phyloP scores from a whole-genome alignment of 92 coral and sea anemone species.

The Parazoanthus darwini region DNA sequence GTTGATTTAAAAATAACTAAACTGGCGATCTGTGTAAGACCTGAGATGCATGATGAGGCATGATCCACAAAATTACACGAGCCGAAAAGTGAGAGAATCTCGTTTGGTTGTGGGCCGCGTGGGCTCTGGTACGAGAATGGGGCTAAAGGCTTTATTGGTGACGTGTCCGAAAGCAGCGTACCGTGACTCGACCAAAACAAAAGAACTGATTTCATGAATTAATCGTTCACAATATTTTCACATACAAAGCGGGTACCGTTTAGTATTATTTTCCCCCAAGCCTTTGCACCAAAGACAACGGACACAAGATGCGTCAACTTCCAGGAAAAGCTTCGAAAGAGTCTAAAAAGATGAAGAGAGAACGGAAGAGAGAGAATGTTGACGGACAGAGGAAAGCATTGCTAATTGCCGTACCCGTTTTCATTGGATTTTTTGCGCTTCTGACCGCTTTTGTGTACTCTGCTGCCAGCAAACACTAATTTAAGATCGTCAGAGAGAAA shows the following conservation, averaged over 20 bases:
- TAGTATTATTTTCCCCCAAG: background rate
- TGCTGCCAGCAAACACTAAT: slow-evolving; percentile 56
- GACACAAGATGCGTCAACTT: slow-evolving; percentile 72
- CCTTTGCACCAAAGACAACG: background rate
- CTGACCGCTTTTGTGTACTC: slow-evolving; percentile 69
- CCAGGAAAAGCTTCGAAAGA: slow-evolving; percentile 87
- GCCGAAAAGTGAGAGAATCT: too few relatives aligned
- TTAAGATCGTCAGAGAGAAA: background rate
- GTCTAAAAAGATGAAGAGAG: slow-evolving; percentile 75
- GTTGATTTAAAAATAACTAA: too few relatives aligned
- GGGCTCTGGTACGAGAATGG: background rate
- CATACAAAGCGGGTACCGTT: background rate
- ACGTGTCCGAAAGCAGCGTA: slow-evolving; percentile 5
- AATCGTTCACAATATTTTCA: background rate
- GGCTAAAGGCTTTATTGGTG: background rate
- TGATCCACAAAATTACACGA: too few relatives aligned
- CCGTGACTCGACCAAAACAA: slow-evolving; percentile 6
- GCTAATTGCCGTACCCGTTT: slow-evolving; percentile 74
- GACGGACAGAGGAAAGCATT: slow-evolving; percentile 68
- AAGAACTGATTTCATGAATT: slow-evolving; percentile 11
- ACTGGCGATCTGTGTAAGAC: background rate
- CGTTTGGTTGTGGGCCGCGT: too few relatives aligned
- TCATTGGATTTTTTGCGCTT: slow-evolving; percentile 69
- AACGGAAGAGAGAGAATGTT: slow-evolving; percentile 60
- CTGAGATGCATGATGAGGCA: too few relatives aligned